phyloP scores from a whole-genome alignment of 2,113 vertebrate genomes.

The Ovis aries region DNA sequence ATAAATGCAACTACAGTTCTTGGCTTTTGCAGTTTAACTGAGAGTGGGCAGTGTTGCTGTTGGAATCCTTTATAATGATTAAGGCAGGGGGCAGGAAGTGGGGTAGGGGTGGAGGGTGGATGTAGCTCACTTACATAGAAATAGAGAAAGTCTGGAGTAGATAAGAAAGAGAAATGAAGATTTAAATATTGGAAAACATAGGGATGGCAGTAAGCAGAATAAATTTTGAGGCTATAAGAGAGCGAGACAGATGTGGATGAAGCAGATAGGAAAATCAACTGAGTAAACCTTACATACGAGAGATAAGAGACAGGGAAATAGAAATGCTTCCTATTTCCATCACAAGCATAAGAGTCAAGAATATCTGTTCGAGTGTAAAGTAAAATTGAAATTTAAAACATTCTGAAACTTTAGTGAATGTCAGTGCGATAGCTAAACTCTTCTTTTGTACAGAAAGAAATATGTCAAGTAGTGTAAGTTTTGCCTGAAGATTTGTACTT shows the following conservation, averaged over 20 bases:
- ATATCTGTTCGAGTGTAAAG: neutral
- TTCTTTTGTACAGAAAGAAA: neutral
- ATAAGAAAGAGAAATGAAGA: neutral
- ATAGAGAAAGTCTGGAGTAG: neutral
- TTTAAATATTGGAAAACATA: slow-evolving; percentile 8
- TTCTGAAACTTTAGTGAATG: neutral
- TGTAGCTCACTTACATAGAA: neutral
- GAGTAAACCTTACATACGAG: neutral
- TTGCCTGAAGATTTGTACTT: neutral
- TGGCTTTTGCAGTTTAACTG: neutral
- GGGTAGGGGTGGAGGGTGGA: no score
- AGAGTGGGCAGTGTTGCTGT: neutral
- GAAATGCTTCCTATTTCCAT: neutral
- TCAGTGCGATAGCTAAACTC: neutral
- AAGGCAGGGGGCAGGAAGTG: neutral
- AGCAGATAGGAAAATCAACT: neutral
- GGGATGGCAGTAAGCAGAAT: neutral
- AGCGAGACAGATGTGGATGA: neutral
- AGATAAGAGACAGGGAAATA: neutral
- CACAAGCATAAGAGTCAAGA: neutral
- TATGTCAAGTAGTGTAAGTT: neutral
- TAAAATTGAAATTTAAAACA: slow-evolving; percentile 1
- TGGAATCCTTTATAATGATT: neutral
- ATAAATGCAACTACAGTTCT: neutral
- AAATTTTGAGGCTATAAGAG: neutral